Conservation (phyloP, 2,113 vertebrate species). For the Hassar affinis region DNA sequence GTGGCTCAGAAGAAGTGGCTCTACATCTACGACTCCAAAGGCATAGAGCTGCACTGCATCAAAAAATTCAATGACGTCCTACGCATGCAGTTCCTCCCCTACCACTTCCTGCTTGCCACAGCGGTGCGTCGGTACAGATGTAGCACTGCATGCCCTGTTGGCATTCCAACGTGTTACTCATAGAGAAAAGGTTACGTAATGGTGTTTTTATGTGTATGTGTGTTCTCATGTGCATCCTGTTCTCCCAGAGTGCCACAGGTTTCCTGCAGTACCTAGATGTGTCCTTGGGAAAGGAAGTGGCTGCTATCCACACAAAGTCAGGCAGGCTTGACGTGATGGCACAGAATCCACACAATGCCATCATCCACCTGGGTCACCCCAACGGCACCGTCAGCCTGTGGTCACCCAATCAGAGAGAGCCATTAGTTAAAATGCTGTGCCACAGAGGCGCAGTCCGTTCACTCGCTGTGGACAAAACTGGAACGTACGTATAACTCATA, state of each 20-base stretch:
- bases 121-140: constrained; percentile 60
- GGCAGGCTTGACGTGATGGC: constrained; percentile 83
- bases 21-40: constrained; percentile 84
- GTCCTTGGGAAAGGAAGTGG: constrained; percentile 84
- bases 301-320: constrained; percentile 73
- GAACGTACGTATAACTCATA: constrained; percentile 75
- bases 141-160: too few species aligned
- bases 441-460: constrained; percentile 82
- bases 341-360: constrained; percentile 84
- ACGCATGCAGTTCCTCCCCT: constrained; percentile 85
- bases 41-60: constrained; percentile 86
- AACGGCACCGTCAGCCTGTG: constrained; percentile 85
- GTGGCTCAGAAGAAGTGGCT: constrained; percentile 89
- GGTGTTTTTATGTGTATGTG: neutral
- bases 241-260: constrained; percentile 77
- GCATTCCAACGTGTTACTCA: neutral
- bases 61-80: constrained; percentile 82
- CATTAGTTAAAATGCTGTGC: constrained; percentile 84
- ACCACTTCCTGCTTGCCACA: constrained; percentile 82
- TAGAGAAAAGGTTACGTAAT: neutral
- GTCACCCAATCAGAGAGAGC: constrained; percentile 84
- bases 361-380: constrained; percentile 84
- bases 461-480: constrained; percentile 79
- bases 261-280: constrained; percentile 90
- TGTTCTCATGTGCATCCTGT: neutral